These are phyloP conservation scores for Rhaphigaster nebulosa DNA, from an alignment of 2,888 invertebrate species.

Conservation along the genomic window DNA sequence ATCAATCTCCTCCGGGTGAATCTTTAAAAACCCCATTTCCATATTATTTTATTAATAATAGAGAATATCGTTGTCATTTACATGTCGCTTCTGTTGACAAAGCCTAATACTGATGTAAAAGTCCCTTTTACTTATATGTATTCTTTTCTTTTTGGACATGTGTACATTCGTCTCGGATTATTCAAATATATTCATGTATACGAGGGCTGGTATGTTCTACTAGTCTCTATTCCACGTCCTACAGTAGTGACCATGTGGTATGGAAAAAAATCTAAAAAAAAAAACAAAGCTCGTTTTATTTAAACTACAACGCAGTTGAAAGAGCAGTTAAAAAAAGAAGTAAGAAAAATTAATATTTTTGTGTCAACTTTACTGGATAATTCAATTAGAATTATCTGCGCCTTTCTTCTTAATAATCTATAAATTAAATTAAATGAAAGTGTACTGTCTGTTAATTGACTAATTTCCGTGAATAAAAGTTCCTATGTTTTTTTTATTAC, in stretches of 20 bases:
- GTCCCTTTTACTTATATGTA: background rate
- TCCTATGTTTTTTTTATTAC: too few relatives aligned
- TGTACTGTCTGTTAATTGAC: too few relatives aligned
- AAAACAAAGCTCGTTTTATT: background rate
- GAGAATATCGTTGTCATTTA: background rate
- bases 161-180: slow-evolving; percentile 30
- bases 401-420: too few relatives aligned
- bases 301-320: background rate
- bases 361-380: too few relatives aligned
- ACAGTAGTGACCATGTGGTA: slow-evolving; percentile 25
- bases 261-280: background rate
- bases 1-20: background rate
- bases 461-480: too few relatives aligned
- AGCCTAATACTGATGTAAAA: slow-evolving; percentile 27
- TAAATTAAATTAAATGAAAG: too few relatives aligned
- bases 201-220: background rate
- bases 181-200: slow-evolving; percentile 39
- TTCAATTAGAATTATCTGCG: too few relatives aligned
- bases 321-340: background rate
- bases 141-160: slow-evolving; percentile 21
- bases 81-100: background rate
- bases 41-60: slow-evolving; percentile 26
- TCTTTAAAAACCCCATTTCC: background rate
- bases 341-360: too few relatives aligned
- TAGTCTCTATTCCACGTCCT: slow-evolving; percentile 16